These are phyloP conservation scores for Leiothrix lutea DNA, from an alignment of 2,113 vertebrate genomes.

Conservation along the genomic window DNA sequence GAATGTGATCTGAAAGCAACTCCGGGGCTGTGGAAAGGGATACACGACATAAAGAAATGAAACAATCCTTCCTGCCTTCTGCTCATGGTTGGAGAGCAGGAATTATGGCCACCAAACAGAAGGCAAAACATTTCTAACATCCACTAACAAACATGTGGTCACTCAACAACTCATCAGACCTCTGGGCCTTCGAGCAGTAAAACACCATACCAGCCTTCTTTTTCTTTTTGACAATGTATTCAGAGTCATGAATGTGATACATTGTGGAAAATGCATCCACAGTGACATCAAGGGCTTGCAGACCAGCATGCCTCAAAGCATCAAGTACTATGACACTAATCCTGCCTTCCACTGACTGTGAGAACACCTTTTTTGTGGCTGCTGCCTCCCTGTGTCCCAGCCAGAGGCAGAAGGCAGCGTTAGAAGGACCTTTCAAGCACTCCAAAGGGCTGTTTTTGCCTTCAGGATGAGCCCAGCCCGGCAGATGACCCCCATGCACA, in stretches of 20 bases:
- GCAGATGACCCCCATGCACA: accelerated
- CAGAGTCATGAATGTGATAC: neutral
- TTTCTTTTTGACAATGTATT: neutral
- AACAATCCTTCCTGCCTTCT: neutral
- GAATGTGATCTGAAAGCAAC: neutral
- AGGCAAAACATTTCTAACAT: neutral
- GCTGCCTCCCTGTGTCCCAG: neutral
- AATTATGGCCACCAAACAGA: neutral
- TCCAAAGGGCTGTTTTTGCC: neutral
- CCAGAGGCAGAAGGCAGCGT: neutral
- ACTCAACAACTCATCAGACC: neutral
- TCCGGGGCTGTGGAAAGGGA: neutral
- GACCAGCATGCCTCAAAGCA: neutral
- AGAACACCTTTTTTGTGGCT: neutral
- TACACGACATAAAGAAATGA: accelerated
- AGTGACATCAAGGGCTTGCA: neutral
- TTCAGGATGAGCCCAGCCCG: neutral
- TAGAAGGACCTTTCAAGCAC: neutral
- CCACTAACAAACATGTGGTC: neutral
- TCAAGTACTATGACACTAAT: neutral
- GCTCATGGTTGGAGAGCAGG: neutral
- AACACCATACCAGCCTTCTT: neutral
- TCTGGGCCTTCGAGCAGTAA: neutral
- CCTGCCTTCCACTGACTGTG: neutral
- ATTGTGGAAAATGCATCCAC: neutral